Conservation (phyloP, 2,113 vertebrate genomes). For the Apeltes quadracus region DNA sequence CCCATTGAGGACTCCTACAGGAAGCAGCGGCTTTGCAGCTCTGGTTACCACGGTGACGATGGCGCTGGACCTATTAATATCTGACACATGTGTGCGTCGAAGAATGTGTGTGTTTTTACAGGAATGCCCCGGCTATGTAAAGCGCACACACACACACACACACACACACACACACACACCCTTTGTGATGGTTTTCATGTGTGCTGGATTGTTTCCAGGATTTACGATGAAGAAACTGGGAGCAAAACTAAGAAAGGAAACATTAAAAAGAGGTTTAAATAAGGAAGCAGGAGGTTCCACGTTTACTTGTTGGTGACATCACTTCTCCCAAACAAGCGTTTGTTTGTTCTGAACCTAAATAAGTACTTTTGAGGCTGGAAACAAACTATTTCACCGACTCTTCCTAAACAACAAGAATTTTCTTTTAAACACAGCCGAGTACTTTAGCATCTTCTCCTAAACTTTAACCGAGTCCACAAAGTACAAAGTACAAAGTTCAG, state of each 20-base stretch:
- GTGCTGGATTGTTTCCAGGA: constrained; percentile 18
- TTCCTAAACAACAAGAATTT: no score
- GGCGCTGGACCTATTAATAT: constrained; percentile 70
- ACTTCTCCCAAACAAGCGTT: no score
- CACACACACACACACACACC: constrained; percentile 5
- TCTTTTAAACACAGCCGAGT: no score
- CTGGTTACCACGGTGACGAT: constrained; percentile 62
- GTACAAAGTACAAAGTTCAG: no score
- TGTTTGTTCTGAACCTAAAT: background rate
- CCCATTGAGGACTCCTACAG: constrained; percentile 34
- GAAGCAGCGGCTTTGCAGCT: constrained; percentile 33
- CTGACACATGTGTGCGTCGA: constrained; percentile 56
- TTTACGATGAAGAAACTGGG: background rate
- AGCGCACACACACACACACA: constrained; percentile 9
- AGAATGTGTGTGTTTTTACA: constrained; percentile 67
- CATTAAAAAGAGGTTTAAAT: no score
- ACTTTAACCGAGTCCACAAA: no score
- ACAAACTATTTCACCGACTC: background rate
- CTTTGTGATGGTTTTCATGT: constrained; percentile 9
- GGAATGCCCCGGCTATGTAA: constrained; percentile 18
- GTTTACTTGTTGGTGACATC: no score
- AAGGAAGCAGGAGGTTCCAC: no score
- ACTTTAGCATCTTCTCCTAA: no score
- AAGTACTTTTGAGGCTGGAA: background rate
- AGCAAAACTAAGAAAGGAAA: background rate